Conservation (phyloP, 2,888 invertebrate species). For the Polydrusus pterygomalis region DNA sequence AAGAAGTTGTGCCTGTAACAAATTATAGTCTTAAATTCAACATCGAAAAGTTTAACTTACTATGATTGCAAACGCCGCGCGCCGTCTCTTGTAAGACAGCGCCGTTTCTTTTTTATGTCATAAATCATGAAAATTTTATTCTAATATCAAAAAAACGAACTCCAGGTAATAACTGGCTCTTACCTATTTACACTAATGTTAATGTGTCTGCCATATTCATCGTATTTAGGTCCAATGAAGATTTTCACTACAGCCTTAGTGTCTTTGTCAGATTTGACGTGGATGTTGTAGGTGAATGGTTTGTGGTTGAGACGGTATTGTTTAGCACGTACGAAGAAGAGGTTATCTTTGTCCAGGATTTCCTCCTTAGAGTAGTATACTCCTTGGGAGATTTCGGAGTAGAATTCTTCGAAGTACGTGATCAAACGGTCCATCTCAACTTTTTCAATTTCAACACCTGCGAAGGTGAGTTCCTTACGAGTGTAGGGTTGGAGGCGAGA, state of each 20-base stretch:
- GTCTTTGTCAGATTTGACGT: conserved; percentile 76
- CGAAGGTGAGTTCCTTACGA: conserved; percentile 74
- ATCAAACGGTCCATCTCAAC: conserved; percentile 79
- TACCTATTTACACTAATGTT: conserved; percentile 74
- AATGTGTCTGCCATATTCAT: conserved; percentile 74
- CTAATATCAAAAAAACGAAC: too few species aligned
- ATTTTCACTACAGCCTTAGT: conserved; percentile 77
- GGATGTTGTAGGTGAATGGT: conserved; percentile 77
- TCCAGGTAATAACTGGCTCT: too few species aligned
- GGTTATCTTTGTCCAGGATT: conserved; percentile 63
- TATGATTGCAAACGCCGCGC: too few species aligned
- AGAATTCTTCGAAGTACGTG: conserved; percentile 81
- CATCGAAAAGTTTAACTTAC: too few species aligned
- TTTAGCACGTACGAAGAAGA: conserved; percentile 68
- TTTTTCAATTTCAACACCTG: conserved; percentile 77
- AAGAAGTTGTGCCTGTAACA: conserved; percentile 73
- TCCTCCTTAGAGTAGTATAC: conserved; percentile 72
- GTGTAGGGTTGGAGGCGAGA: conserved; percentile 73
- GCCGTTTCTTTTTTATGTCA: too few species aligned
- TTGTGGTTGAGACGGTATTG: conserved; percentile 84
- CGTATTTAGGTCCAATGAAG: conserved; percentile 82
- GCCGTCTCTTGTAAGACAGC: too few species aligned
- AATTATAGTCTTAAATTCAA: neutral
- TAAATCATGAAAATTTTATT: too few species aligned
- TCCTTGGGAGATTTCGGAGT: conserved; percentile 77